Evolutionary conservation across 2,113 vertebrate species (phyloP), one percentile per base, ranked within the genome.

Genomic region (Murina feae): DNA sequence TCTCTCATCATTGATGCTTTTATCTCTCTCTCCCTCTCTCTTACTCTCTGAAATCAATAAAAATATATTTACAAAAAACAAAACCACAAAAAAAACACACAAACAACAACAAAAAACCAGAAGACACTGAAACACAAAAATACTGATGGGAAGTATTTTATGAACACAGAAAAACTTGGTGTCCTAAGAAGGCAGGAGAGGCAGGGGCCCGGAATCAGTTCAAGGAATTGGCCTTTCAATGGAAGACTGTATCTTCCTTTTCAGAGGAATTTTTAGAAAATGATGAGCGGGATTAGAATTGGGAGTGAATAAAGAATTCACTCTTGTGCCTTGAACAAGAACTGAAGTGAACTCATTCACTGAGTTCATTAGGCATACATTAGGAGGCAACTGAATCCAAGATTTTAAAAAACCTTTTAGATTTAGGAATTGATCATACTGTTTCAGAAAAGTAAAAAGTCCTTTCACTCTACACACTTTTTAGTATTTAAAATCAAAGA

Each of bases 381-480:
- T 35, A 81, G 47, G 20, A 95, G 37, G 21, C 28, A 86, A 78
- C 4, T 86, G 63, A 20, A 79, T 30, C 20, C 49, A 72, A 96
- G 76, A 82, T 63, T 78, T 9, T 10, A 58, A 51, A 51, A 32
- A 37, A n/a, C 18, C 17, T 49, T 32, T 94, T 39, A 83, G 30
- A 58, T 69, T 72, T 83, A 35, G 14, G 18, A 18, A 63, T 66
- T 68, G 86, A 13, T 66, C 21, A 1, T 1, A 60, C 17, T 65
- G 39, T 90, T 60, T 94, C 74, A 87, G 53, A 94, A 92, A 92
- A 66, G 42, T 23, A 58, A 37, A 47, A 88, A 75, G 18, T 60
- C 65, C 66, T 68, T 75, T 86, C 78, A 49, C 47, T 39, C 17
- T 11, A 86, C 21, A 51, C 2, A 17, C 51, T 47, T 95, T 32